phyloP scores from a whole-genome alignment of 2,888 invertebrate species.

The Neoscelio sp. region DNA sequence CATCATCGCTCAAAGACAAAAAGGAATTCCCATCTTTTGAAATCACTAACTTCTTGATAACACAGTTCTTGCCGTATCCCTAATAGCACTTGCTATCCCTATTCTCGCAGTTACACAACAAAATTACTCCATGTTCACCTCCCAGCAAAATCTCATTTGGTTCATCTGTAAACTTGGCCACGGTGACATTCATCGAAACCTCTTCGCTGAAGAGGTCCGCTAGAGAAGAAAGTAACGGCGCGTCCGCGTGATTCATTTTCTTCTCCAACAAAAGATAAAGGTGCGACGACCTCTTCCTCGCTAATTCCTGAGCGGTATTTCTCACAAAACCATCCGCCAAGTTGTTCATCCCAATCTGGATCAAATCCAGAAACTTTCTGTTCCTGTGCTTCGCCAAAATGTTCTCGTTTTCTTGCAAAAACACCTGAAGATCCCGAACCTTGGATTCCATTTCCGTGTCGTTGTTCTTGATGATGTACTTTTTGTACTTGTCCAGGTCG shows the following conservation, averaged over 20 bases:
- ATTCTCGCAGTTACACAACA: constrained; percentile 86
- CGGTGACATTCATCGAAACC: constrained; percentile 85
- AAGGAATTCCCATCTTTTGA: constrained; percentile 84
- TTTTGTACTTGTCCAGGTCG: constrained; percentile 87
- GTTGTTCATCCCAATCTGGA: constrained; percentile 89
- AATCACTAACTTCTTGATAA: constrained; percentile 83
- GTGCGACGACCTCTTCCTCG: constrained; percentile 82
- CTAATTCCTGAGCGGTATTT: constrained; percentile 84
- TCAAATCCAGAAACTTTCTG: constrained; percentile 85
- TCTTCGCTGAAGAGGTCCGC: too few species aligned
- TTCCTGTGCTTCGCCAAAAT: constrained; percentile 86
- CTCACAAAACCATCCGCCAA: constrained; percentile 85
- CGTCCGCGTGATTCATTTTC: constrained; percentile 45
- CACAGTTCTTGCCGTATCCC: constrained; percentile 70
- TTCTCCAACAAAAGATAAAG: constrained; percentile 87
- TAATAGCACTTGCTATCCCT: constrained; percentile 83
- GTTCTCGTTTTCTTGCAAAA: constrained; percentile 86
- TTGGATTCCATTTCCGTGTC: constrained; percentile 83
- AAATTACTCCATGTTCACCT: constrained; percentile 83
- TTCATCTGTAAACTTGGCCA: constrained; percentile 85
- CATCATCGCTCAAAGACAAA: constrained; percentile 85
- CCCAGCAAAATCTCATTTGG: constrained; percentile 84
- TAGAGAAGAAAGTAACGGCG: too few species aligned
- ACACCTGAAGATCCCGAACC: constrained; percentile 85
- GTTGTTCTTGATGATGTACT: constrained; percentile 84